phyloP scores from a whole-genome alignment of 2,888 invertebrate genomes.

The Aradus depressus region DNA sequence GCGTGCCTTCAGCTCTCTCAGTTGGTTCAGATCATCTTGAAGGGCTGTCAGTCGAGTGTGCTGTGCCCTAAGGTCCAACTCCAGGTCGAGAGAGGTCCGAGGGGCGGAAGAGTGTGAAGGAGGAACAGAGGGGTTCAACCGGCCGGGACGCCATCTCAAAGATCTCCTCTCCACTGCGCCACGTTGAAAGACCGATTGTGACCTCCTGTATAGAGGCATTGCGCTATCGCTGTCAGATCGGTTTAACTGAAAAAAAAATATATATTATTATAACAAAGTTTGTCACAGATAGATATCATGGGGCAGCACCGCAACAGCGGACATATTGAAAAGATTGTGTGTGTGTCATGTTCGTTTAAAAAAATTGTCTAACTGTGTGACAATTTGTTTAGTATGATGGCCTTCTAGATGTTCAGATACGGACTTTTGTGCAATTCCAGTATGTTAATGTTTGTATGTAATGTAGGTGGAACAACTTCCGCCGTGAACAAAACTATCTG shows the following conservation, averaged over 20 bases:
- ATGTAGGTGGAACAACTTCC: too few species aligned
- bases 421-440: too few species aligned
- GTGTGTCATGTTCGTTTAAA: too few species aligned
- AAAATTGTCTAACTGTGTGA: too few species aligned
- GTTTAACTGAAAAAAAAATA: conserved; percentile 53
- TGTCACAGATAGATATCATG: too few species aligned
- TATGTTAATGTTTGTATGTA: too few species aligned
- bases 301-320: too few species aligned
- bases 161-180: conserved; percentile 83
- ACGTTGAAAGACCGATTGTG: conserved; percentile 66
- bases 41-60: conserved; percentile 72
- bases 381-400: too few species aligned
- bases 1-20: conserved; percentile 63
- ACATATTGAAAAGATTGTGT: too few species aligned
- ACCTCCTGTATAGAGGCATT: conserved; percentile 73
- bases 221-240: conserved; percentile 95
- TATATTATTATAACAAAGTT: too few species aligned
- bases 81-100: conserved; percentile 81
- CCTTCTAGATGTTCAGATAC: too few species aligned
- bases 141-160: conserved; percentile 56
- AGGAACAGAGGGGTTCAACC: conserved; percentile 18
- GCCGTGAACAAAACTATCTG: too few species aligned
- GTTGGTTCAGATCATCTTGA: conserved; percentile 68
- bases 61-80: conserved; percentile 85
- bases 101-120: conserved; percentile 34